Conservation (phyloP, 2,797 vertebrate genomes). For the Myotis myotis region DNA sequence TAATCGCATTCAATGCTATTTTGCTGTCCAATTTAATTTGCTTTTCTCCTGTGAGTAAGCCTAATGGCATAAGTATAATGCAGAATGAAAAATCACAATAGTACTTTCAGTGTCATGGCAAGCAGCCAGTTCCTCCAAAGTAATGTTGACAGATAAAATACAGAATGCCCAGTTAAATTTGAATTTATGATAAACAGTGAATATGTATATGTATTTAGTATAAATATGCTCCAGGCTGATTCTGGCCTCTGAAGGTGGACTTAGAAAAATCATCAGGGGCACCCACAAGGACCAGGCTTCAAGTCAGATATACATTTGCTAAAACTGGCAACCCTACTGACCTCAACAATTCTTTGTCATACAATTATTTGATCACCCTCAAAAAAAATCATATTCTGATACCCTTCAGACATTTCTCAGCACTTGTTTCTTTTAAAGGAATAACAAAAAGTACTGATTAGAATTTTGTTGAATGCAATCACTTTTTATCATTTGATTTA, state of each 20-base stretch:
- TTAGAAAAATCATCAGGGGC: neutral
- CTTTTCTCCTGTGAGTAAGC: conserved; percentile 22
- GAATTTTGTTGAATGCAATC: neutral
- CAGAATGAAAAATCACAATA: conserved; percentile 44
- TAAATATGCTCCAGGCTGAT: neutral
- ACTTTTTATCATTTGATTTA: neutral
- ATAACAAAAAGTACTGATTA: neutral
- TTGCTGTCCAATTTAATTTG: conserved; percentile 37
- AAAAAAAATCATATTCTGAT: neutral
- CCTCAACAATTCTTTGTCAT: neutral
- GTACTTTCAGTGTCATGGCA: neutral
- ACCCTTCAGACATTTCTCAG: neutral
- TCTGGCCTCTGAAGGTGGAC: neutral
- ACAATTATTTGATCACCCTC: neutral
- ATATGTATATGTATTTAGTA: neutral
- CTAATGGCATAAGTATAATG: conserved; percentile 23
- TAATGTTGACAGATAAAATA: neutral
- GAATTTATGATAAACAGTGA: conserved; percentile 4
- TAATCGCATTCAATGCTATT: conserved; percentile 6
- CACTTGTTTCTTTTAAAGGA: neutral
- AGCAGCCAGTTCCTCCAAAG: neutral
- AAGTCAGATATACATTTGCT: neutral
- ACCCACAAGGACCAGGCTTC: neutral
- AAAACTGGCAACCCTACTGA: neutral
- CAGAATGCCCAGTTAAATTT: neutral